Evolutionary conservation across 2,797 vertebrate species (phyloP), one percentile per base, ranked within the genome.

Genomic region (Alectoris magna): DNA sequence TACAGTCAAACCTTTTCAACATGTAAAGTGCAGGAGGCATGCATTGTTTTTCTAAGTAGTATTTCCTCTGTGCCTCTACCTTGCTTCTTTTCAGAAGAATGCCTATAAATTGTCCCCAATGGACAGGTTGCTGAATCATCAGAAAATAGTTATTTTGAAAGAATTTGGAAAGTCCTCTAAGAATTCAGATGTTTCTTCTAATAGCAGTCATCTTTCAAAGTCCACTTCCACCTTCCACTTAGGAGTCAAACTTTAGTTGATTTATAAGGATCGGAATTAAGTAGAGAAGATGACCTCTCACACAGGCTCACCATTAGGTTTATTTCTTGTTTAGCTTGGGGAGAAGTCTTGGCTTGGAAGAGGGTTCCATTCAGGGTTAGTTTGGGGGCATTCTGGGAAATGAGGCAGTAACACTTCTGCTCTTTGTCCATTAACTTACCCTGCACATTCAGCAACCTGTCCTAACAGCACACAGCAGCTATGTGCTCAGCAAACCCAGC

Each of bases 1-100:
- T 97, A 97, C 46, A 87, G 78, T 73, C 91, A 94, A 94, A 79
- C 92, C 78, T 97, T 96, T 96, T 93, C 96, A 95, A 90, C 93
- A 84, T 88, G 77, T 78, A 96, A 97, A 96, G 91, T 44, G 14
- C 77, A 91, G 70, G 82, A 94, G 75, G 88, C 84, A 88, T 95
- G 88, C 95, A 94, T 96, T 93, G 75, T 97, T 96, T 94, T 94
- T 53, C 69, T 66, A 85, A 95, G 66, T 70, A 92, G 80, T 96
- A 93, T 93, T 97, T 97, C 76, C 81, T 92, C 75, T 87, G 44
- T 43, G 23, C 80, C 88, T 97, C 88, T 91, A 41, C 15, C 10
- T 68, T 75, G 24, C 59, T 75, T 79, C 36, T 67, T 62, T 31
- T 69, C 74, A 26, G 93, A 96, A 96, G 36, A 77, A 51, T 59